Evolutionary conservation across 2,797 vertebrate genomes (phyloP), one percentile per base, ranked within the genome.

Genomic region (Cryptoprocta ferox): DNA sequence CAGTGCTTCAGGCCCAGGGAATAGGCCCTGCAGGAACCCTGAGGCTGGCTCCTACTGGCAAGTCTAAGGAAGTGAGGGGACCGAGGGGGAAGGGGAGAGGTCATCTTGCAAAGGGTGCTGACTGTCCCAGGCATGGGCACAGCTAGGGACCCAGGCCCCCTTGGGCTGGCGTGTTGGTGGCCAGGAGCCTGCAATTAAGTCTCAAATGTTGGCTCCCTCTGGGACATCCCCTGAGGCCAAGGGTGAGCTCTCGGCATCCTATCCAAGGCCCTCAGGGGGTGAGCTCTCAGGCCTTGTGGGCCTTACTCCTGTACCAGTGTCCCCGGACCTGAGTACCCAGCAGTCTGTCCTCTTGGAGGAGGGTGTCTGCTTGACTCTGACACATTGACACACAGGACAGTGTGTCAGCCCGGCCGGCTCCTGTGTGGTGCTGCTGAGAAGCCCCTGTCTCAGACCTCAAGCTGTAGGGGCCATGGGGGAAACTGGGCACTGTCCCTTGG

Each of bases 51-150:
- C 9, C 5, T 6, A 2, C 79, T 35, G 81, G 65, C 10, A 1
- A n/a, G 42, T 70, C 12, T n/a, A 59, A 65, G 28, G 89, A 59
- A 32, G 14, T 16, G 45, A 85, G 53, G 30, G 5, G 5, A 11
- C 45, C 3, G 3, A 19, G 30, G 30, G 26, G 45, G 45, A 9
- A 9, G 1, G 6, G 78, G 39, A n/a, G 30, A 8, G 3, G 10
- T 42, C 7, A 0, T 59, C 18, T 39, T 1, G 1, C 6, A 9
- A 2, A 1, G 35, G 15, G 2, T 24, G 35, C 65, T 28, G 39
- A 11, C 42, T 0, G 10, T 50, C 35, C 5, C 4, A 3, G 39
- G 70, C 1, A 0, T 0, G 1, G 61, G 37, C n/a, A 11, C n/a
- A 10, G 48, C 86, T 39, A 39, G 19, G 63, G 73, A 42, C 42